Percentiles rank a stretch among this genome's conserved stretches.
Conservation (phyloP, 2,888 invertebrate genomes). For the Trissolcus japonicus region DNA sequence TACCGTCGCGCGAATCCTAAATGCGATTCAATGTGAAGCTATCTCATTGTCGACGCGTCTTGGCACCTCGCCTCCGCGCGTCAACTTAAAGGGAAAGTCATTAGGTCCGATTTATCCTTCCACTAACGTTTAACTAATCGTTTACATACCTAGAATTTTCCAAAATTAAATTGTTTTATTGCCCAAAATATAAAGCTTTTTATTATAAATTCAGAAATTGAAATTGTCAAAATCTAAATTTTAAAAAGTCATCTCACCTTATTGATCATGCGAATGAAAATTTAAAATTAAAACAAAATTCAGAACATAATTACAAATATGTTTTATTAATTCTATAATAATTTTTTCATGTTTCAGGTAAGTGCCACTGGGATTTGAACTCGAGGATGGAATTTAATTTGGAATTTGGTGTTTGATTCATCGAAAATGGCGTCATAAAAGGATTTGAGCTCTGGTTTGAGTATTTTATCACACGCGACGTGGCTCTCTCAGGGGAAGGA, state of each 20-base stretch:
- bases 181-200: no score
- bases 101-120: slow-evolving; percentile 37
- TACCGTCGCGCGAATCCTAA: slow-evolving; percentile 62
- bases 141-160: neutral
- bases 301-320: neutral
- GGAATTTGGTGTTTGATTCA: slow-evolving; percentile 48
- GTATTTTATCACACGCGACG: slow-evolving; percentile 52
- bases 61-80: slow-evolving; percentile 42
- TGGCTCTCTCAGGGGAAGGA: slow-evolving; percentile 58
- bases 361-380: slow-evolving; percentile 49
- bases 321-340: neutral
- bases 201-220: no score
- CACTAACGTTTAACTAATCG: neutral
- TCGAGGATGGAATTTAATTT: slow-evolving; percentile 43
- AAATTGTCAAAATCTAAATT: no score
- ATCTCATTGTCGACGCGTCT: slow-evolving; percentile 56
- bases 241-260: no score
- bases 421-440: slow-evolving; percentile 50
- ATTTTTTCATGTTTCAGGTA: slow-evolving; percentile 64
- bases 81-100: slow-evolving; percentile 52
- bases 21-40: slow-evolving; percentile 62
- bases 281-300: neutral
- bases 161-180: no score
- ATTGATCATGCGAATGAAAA: neutral
- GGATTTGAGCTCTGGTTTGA: slow-evolving; percentile 43